phyloP scores from a whole-genome alignment of 2,888 invertebrate species.

The Ametastegia equiseti region DNA sequence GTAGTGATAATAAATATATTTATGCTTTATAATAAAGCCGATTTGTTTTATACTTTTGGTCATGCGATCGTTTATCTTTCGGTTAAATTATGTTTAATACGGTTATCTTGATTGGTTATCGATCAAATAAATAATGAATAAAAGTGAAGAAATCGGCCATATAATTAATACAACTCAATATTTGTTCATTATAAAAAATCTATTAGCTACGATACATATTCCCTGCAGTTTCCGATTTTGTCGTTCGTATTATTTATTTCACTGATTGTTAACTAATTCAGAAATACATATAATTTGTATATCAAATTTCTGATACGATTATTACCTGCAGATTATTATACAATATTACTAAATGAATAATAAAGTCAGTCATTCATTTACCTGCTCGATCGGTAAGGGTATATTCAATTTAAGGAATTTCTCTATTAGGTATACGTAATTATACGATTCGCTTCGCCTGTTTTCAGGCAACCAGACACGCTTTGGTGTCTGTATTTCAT shows the following conservation, averaged over 20 bases:
- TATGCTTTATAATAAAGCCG: too few relatives aligned
- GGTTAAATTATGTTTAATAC: too few relatives aligned
- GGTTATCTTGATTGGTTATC: too few relatives aligned
- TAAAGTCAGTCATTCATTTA: conserved; percentile 10
- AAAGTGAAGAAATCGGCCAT: neutral
- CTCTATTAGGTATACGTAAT: too few relatives aligned
- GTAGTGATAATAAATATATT: too few relatives aligned
- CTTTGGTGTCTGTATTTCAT: neutral
- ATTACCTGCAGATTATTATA: conserved; percentile 7
- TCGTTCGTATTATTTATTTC: conserved; percentile 15
- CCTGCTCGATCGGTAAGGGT: neutral
- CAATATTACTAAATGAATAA: neutral
- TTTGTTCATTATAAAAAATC: conserved; percentile 28
- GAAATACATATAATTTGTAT: neutral
- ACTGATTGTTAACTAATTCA: neutral
- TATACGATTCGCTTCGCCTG: too few relatives aligned
- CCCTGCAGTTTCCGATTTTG: conserved; percentile 40
- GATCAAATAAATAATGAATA: conserved; percentile 19
- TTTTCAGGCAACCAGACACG: neutral
- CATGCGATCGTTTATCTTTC: too few relatives aligned
- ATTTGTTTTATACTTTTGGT: too few relatives aligned
- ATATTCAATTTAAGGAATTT: neutral
- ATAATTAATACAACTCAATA: conserved; percentile 9
- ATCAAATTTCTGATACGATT: neutral
- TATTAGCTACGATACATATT: conserved; percentile 22